phyloP scores from a whole-genome alignment of 2,113 vertebrate genomes.

The Campylomormyrus tamandua region DNA sequence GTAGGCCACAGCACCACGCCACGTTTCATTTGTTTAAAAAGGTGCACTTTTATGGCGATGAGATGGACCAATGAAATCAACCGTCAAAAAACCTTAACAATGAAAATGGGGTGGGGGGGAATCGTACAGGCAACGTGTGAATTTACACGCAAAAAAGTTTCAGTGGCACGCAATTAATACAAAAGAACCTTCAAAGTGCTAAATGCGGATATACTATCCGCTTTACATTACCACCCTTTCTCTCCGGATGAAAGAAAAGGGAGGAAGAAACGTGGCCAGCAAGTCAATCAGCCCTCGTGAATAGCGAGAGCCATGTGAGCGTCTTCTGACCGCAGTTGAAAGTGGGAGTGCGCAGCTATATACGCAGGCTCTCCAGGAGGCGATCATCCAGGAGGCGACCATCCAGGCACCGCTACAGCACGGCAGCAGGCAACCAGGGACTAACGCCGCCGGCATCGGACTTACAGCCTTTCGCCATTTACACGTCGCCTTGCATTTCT shows the following conservation, averaged over 20 bases:
- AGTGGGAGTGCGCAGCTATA: constrained; percentile 45
- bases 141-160: constrained; percentile 4
- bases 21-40: not conserved
- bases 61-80: not conserved
- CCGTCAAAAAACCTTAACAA: not conserved
- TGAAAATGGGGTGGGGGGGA: not conserved
- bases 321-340: constrained; percentile 3
- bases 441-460: not conserved
- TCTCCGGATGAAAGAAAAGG: not conserved
- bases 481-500: not conserved
- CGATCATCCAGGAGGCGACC: constrained; percentile 34
- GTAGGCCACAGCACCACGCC: not conserved
- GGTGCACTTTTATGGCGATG: not conserved
- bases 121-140: not conserved
- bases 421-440: not conserved
- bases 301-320: not conserved
- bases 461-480: not conserved
- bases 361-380: constrained; percentile 40
- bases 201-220: not conserved
- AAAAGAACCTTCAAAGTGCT: not conserved
- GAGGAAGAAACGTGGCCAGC: not conserved
- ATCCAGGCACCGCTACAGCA: constrained; percentile 4
- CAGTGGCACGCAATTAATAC: not conserved
- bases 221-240: not conserved
- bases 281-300: constrained; percentile 18